Conservation (phyloP, 2,888 invertebrate species). For the Drosophila mercatorum region DNA sequence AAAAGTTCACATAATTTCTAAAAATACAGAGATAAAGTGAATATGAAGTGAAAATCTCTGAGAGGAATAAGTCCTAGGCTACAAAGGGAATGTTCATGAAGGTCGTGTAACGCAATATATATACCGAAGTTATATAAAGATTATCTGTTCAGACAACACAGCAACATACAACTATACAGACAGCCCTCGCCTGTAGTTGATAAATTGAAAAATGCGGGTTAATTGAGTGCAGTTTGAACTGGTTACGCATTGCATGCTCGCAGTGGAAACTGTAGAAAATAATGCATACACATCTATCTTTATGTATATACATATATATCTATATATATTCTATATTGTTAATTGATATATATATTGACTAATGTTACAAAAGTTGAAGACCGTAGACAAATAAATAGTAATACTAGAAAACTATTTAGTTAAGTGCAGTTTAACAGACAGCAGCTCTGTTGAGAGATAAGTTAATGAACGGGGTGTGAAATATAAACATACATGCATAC, state of each 20-base stretch:
- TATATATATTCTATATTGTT: slow-evolving; percentile 2
- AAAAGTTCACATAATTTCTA: too few species aligned
- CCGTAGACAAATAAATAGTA: not conserved
- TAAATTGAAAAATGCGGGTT: slow-evolving; percentile 14
- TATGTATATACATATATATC: not conserved
- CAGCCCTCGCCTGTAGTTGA: slow-evolving; percentile 1
- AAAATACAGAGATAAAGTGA: too few species aligned
- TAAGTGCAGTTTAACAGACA: slow-evolving; percentile 4
- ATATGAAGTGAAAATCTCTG: too few species aligned
- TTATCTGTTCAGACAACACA: too few species aligned
- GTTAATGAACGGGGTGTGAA: slow-evolving; percentile 6
- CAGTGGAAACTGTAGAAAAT: slow-evolving; percentile 7
- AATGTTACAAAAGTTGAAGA: too few species aligned
- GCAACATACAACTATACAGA: not conserved
- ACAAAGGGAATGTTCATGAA: too few species aligned
- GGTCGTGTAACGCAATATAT: too few species aligned
- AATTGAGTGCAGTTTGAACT: slow-evolving; percentile 59
- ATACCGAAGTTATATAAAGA: too few species aligned
- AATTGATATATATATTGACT: slow-evolving; percentile 1
- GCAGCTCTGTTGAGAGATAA: not conserved
- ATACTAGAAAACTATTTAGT: not conserved
- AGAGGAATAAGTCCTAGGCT: too few species aligned
- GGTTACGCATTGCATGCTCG: slow-evolving; percentile 11
- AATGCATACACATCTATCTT: not conserved
- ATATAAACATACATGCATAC: not conserved